phyloP scores from a whole-genome alignment of 1,140 invertebrate genomes.

The Triops longicaudatus region DNA sequence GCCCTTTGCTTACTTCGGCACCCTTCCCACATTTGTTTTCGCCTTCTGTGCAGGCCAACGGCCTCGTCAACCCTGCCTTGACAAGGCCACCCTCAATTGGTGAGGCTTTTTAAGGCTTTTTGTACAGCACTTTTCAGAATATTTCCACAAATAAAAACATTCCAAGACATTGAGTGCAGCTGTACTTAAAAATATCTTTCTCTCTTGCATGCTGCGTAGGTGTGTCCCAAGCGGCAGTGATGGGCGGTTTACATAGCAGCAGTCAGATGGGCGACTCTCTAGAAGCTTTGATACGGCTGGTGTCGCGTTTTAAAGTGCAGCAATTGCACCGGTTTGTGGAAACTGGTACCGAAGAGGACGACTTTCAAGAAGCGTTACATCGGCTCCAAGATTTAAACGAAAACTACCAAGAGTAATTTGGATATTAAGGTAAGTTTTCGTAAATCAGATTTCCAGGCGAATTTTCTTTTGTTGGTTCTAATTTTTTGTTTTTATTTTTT shows the following conservation, averaged over 20 bases:
- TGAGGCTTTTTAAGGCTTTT: background rate
- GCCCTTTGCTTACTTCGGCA: background rate
- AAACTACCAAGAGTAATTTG: background rate
- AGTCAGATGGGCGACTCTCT: background rate
- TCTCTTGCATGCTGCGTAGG: background rate
- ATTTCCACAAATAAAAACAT: conserved; percentile 9
- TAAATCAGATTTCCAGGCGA: background rate
- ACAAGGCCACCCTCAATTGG: background rate
- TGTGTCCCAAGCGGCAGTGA: background rate
- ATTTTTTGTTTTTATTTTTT: background rate
- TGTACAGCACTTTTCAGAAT: background rate
- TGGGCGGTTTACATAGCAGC: conserved; percentile 19
- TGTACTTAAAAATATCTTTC: background rate
- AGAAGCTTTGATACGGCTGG: background rate
- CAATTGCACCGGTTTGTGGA: conserved; percentile 22
- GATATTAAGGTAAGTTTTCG: no score
- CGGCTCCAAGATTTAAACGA: conserved; percentile 12
- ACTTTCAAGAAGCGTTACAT: background rate
- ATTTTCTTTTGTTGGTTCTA: background rate
- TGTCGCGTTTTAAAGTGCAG: conserved; percentile 16
- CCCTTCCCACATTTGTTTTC: background rate
- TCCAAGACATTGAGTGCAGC: background rate
- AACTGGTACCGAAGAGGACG: conserved; percentile 8
- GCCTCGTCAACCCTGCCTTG: background rate
- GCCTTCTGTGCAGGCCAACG: background rate